Conservation (phyloP, 2,113 vertebrate genomes). For the Lagopus leucura region DNA sequence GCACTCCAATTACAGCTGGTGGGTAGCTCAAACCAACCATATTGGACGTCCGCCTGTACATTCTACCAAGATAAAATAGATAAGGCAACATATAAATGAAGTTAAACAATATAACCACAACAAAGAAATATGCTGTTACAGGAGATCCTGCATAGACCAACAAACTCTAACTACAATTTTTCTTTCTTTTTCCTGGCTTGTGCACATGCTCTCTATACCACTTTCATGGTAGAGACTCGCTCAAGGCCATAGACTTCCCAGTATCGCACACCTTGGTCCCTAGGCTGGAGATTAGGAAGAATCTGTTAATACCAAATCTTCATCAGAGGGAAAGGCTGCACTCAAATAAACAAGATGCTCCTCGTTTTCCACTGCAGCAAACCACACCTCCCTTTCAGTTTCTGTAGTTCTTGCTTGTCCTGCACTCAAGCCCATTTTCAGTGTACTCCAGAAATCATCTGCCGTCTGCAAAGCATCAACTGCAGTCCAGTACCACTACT, state of each 20-base stretch:
- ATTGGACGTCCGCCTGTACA: constrained; percentile 97
- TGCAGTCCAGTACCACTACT: not conserved
- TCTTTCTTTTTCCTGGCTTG: not conserved
- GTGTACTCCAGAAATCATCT: not conserved
- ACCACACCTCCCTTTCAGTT: not conserved
- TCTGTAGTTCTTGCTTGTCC: not conserved
- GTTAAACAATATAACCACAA: not conserved
- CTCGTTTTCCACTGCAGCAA: not conserved
- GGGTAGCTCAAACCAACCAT: constrained; percentile 99
- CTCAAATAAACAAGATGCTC: not conserved
- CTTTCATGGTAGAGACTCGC: not conserved
- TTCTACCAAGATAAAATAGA: constrained; percentile 85
- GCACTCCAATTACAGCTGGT: constrained; percentile 90
- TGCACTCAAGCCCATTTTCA: not conserved
- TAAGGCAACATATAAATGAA: not conserved
- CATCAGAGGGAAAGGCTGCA: not conserved
- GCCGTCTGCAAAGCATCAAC: not conserved
- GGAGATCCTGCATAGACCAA: not conserved
- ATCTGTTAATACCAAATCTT: not conserved
- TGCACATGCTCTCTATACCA: not conserved
- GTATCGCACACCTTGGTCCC: not conserved
- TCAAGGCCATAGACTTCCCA: not conserved
- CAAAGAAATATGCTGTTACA: not conserved
- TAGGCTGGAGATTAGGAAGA: not conserved
- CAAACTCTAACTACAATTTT: not conserved